Percentiles rank a stretch among this genome's conserved stretches.
These are phyloP conservation scores for Pangasius djambal DNA, from an alignment of 2,797 vertebrate genomes.

Conservation along the genomic window DNA sequence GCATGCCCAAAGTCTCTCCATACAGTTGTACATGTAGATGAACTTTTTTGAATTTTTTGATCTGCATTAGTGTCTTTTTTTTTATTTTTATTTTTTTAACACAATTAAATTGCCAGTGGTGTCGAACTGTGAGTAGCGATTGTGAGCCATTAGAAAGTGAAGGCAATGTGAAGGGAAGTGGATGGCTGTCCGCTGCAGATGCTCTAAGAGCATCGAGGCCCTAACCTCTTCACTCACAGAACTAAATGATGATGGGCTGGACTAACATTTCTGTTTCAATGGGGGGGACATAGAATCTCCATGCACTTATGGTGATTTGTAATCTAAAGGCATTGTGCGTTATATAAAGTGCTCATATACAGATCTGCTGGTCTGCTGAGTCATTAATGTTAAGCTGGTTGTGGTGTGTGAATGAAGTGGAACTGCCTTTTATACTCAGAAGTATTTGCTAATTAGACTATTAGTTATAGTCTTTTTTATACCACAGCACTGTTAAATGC, in stretches of 20 bases:
- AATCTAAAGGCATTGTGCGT: background rate
- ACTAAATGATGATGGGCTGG: background rate
- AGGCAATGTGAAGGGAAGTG: background rate
- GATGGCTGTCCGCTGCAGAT: conserved; percentile 34
- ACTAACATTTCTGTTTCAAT: conserved; percentile 3
- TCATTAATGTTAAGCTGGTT: conserved; percentile 3
- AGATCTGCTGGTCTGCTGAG: conserved; percentile 7
- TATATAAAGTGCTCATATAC: background rate
- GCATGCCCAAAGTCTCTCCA: background rate
- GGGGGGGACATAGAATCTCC: background rate
- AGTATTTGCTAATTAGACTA: background rate
- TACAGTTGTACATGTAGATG: background rate
- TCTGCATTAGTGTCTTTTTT: background rate
- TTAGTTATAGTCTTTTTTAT: background rate
- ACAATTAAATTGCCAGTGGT: conserved; percentile 29
- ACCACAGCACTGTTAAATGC: background rate
- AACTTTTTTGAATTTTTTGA: background rate
- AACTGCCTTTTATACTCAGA: background rate
- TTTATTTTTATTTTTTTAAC: background rate
- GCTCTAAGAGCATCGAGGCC: conserved; percentile 2
- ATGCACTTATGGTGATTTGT: background rate
- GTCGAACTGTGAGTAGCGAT: background rate
- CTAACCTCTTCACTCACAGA: conserved; percentile 3
- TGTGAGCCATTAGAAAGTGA: background rate
- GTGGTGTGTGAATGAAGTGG: background rate